Evolutionary conservation across 2,797 vertebrate species (phyloP).

Genomic region (Trachops cirrhosus): DNA sequence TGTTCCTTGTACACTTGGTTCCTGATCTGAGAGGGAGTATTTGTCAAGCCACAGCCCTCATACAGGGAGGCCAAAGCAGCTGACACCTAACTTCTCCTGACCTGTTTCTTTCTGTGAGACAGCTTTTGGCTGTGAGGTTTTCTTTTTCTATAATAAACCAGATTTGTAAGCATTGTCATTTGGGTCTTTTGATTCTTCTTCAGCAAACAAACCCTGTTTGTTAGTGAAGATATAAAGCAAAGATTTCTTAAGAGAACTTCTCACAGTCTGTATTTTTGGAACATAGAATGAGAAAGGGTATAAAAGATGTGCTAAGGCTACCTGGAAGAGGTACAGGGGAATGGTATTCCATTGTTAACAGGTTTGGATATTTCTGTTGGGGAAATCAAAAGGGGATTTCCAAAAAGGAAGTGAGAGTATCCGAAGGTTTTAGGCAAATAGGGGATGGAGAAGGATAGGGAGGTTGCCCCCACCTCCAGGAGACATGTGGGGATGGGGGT

Average conservation of each 20-base stretch:
- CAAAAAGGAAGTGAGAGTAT: neutral
- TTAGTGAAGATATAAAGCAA: neutral
- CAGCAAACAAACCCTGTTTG: neutral
- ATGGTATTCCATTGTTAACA: neutral
- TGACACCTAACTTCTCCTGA: neutral
- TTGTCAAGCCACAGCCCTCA: neutral
- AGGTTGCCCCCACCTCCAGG: neutral
- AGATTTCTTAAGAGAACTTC: neutral
- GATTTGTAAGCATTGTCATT: neutral
- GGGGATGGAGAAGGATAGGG: neutral
- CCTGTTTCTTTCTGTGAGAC: neutral
- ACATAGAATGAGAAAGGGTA: neutral
- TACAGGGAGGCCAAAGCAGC: neutral
- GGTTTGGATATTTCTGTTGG: neutral
- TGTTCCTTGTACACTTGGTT: neutral
- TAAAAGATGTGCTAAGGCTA: neutral
- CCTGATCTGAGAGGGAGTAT: neutral
- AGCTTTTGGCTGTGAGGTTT: slow-evolving; percentile 14
- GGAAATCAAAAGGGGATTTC: neutral
- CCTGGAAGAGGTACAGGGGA: neutral
- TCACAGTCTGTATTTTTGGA: neutral
- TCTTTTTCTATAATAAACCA: neutral
- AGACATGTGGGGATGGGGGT: neutral
- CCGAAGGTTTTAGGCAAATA: neutral
- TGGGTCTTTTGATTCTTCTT: neutral